phyloP scores from a whole-genome alignment of 1,140 invertebrate genomes.

The Planococcus citri region DNA sequence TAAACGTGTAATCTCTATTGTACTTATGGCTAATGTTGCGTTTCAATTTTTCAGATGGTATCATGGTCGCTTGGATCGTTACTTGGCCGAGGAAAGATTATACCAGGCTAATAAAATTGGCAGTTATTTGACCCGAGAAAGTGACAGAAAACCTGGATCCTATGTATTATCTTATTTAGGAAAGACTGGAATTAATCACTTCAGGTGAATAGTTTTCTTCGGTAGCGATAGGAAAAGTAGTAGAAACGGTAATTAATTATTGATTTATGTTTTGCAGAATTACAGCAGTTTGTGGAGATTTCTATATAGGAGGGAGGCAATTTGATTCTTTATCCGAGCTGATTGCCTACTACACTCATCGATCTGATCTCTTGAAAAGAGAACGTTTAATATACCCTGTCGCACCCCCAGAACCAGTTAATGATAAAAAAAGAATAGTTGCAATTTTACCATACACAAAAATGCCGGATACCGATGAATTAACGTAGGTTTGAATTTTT shows the following conservation, averaged over 20 bases:
- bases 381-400: conserved; percentile 82
- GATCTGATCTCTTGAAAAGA: conserved; percentile 83
- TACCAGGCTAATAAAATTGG: conserved; percentile 69
- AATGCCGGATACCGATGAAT: conserved; percentile 94
- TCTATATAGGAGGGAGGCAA: conserved; percentile 83
- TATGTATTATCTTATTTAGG: conserved; percentile 91
- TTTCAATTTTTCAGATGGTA: conserved; percentile 43
- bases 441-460: conserved; percentile 93
- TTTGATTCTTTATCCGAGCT: conserved; percentile 90
- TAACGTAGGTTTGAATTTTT: conserved; percentile 39
- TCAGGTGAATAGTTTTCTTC: too few species aligned
- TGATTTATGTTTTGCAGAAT: too few species aligned
- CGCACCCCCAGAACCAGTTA: conserved; percentile 89
- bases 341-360: conserved; percentile 90
- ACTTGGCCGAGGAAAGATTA: conserved; percentile 77
- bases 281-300: conserved; percentile 93
- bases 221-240: too few species aligned
- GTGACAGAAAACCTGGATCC: conserved; percentile 86
- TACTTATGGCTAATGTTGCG: too few species aligned
- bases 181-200: conserved; percentile 89
- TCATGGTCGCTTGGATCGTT: conserved; percentile 75
- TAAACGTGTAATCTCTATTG: too few species aligned
- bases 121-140: conserved; percentile 86
- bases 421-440: conserved; percentile 84
- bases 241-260: too few species aligned